Evolutionary conservation across 37 sponge, comb jelly and placozoan species (phyloP), one percentile per base, ranked within the genome.

Genomic region (Spongilla lacustris): DNA sequence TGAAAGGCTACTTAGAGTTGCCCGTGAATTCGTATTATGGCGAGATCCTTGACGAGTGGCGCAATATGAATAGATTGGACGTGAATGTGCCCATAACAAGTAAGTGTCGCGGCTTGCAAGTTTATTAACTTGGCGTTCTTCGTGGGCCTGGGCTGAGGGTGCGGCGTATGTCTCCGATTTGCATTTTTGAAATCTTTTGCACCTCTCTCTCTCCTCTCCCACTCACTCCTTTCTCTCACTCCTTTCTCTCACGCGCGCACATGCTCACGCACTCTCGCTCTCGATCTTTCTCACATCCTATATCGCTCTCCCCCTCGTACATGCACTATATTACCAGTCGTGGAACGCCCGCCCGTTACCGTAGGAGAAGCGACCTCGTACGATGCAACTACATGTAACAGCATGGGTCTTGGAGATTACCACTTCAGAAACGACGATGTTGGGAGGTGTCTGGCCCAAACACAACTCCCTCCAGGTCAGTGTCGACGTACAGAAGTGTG

Each of bases 11-110:
- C 38, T 49, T 88, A 71, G 88, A 88, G 19, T 71, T 77, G 25
- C 88, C 88, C 27, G 49, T 88, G 77, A 83, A 88, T n/a, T 81
- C 82, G 36, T 88, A 88, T 69, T 88, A 83, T 71, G 69, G 35
- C 37, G 83, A 88, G 78, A 88, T 88, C 25, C 27, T 88, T 50
- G 75, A 75, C 8, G 88, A 88, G 77, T 88, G 83, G 88, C 71
- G 26, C 14, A 88, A 88, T n/a, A 67, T 80, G 74, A 36, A 50
- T 23, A 82, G 71, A 19, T 41, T 82, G 66, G 81, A 87, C 36
- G 41, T 81, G 12, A 75, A 74, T 46, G 68, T 87, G 4, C 33
- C 58, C 58, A 58, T 58, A 58, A 58, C 58, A 14, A 58, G 58
- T 58, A 58, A 58, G 58, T 58, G 14, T 10, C 58, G 58, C 6